phyloP scores from a whole-genome alignment of 30 jellyfish, hydroid and myxozoan genomes.

The Cassiopea xamachana region DNA sequence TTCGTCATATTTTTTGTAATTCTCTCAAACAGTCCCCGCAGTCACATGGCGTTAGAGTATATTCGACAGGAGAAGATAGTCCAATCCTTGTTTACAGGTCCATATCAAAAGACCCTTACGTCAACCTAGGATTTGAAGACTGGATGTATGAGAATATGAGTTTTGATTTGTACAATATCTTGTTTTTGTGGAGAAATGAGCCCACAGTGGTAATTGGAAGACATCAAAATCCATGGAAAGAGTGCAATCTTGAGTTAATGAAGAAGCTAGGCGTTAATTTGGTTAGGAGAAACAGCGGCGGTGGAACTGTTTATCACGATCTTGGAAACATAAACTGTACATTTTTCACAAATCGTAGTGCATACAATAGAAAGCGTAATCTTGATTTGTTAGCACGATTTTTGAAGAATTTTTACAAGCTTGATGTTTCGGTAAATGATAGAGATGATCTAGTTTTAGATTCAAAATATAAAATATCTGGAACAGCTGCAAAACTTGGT shows the following conservation, averaged over 20 bases:
- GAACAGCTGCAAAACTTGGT: conserved; percentile 97
- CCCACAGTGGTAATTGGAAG: conserved; percentile 94
- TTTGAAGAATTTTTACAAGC: conserved; percentile 19
- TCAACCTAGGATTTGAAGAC: conserved; percentile 86
- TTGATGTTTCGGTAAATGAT: conserved; percentile 43
- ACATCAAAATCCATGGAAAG: conserved; percentile 97
- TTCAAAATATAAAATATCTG: conserved; percentile 79
- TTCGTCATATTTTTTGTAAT: not conserved
- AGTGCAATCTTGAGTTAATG: conserved; percentile 67
- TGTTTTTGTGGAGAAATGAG: conserved; percentile 87
- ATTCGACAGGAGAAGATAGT: not conserved
- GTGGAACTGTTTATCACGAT: conserved; percentile 98
- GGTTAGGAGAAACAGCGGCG: conserved; percentile 95
- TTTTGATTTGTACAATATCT: not conserved
- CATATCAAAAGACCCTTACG: conserved; percentile 50
- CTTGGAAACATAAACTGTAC: conserved; percentile 92
- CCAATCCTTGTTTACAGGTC: conserved; percentile 67
- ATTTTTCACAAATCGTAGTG: conserved; percentile 62
- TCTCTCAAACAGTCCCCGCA: not conserved
- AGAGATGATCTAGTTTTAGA: conserved; percentile 85
- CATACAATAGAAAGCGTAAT: conserved; percentile 70
- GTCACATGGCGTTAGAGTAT: not conserved
- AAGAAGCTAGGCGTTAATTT: conserved; percentile 38
- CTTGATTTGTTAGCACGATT: conserved; percentile 58
- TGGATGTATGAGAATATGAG: conserved; percentile 64